Conservation (phyloP, 2,797 vertebrate genomes). For the Serranus cabrilla region DNA sequence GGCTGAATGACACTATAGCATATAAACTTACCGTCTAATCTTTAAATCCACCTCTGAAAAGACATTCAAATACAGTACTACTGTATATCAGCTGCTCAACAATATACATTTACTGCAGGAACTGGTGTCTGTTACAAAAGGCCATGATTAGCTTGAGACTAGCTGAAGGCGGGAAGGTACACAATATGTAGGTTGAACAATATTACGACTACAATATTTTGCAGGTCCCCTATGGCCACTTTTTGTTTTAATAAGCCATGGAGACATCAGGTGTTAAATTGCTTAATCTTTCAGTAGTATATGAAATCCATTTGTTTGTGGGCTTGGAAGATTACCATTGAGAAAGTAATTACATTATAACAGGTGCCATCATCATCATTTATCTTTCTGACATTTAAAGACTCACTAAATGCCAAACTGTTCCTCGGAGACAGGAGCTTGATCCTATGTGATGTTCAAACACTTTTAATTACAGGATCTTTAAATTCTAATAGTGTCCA, state of each 20-base stretch:
- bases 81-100: conserved; percentile 11
- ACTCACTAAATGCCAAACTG: conserved; percentile 79
- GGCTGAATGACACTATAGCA: conserved; percentile 70
- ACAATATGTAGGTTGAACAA: conserved; percentile 61
- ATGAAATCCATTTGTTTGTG: conserved; percentile 89
- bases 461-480: conserved; percentile 71
- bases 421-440: conserved; percentile 74
- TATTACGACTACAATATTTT: conserved; percentile 56
- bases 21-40: conserved; percentile 61
- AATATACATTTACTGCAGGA: conserved; percentile 17
- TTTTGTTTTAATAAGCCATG: conserved; percentile 78
- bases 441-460: conserved; percentile 63
- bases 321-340: conserved; percentile 75
- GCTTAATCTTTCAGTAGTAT: conserved; percentile 85
- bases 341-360: conserved; percentile 81
- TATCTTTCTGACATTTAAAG: conserved; percentile 81
- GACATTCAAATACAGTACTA: conserved; percentile 13
- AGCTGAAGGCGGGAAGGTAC: conserved; percentile 44
- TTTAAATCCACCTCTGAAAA: conserved; percentile 36
- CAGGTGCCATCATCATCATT: conserved; percentile 85
- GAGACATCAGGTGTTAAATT: conserved; percentile 83
- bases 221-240: conserved; percentile 64
- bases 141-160: conserved; percentile 7
- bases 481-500: conserved; percentile 58
- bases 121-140: conserved; percentile 25